Percentiles rank a stretch among this genome's conserved stretches.
Conservation (phyloP, 2,113 vertebrate species). For the Thomomys bottae region DNA sequence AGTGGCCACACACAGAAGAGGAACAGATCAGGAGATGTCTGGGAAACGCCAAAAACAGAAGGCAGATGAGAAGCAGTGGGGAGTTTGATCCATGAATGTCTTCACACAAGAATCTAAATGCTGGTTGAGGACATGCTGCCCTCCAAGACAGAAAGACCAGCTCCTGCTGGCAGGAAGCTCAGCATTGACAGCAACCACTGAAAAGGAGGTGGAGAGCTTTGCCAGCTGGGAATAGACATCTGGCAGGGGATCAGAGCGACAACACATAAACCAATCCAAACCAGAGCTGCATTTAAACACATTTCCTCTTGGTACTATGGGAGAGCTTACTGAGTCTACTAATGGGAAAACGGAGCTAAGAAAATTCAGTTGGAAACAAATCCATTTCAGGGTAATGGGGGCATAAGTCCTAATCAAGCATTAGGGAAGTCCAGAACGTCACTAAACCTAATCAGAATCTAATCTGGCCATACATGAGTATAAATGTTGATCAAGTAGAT, state of each 20-base stretch:
- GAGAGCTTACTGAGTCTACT: constrained; percentile 77
- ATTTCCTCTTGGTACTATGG: constrained; percentile 78
- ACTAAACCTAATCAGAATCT: not conserved
- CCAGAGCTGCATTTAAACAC: constrained; percentile 75
- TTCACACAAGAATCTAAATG: constrained; percentile 79
- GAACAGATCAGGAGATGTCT: constrained; percentile 12
- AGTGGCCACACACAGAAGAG: constrained; percentile 5
- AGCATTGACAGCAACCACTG: constrained; percentile 75
- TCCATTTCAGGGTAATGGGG: constrained; percentile 77
- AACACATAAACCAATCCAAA: constrained; percentile 78
- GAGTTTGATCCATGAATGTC: constrained; percentile 69
- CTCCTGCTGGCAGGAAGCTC: constrained; percentile 81
- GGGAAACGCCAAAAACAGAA: constrained; percentile 66
- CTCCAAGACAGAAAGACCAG: constrained; percentile 77
- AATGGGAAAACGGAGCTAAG: constrained; percentile 81
- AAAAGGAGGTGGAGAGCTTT: constrained; percentile 77
- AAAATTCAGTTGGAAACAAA: constrained; percentile 82
- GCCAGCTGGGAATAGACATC: constrained; percentile 83
- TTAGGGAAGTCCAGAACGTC: not conserved
- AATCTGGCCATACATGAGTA: not conserved
- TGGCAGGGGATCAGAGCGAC: constrained; percentile 85
- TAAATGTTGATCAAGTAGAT: not conserved
- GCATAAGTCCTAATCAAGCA: constrained; percentile 36
- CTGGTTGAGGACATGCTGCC: constrained; percentile 76
- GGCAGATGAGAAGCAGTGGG: constrained; percentile 74